Percentiles rank a stretch among this genome's conserved stretches.
These are phyloP conservation scores for Neomonachus schauinslandi DNA, from an alignment of 2,113 vertebrate genomes.

Conservation along the genomic window DNA sequence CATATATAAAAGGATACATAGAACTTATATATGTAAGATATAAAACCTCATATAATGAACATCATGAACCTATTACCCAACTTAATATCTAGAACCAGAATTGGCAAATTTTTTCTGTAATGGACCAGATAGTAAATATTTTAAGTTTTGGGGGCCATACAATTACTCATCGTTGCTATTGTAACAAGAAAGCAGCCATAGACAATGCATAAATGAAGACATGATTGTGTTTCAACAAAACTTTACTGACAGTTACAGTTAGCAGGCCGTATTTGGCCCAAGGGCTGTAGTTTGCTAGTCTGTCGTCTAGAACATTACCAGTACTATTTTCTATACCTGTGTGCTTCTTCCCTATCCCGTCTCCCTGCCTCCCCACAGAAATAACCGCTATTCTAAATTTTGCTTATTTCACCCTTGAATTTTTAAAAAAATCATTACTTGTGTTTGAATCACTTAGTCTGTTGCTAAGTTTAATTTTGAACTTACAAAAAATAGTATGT, in stretches of 20 bases:
- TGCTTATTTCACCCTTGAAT: neutral
- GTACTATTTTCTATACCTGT: neutral
- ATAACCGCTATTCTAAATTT: neutral
- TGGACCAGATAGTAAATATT: neutral
- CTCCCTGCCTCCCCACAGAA: neutral
- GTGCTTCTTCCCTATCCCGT: neutral
- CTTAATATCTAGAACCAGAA: neutral
- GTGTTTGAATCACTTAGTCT: neutral
- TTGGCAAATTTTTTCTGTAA: neutral
- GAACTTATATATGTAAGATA: neutral
- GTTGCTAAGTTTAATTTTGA: neutral
- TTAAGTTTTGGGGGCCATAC: neutral
- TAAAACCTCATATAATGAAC: neutral
- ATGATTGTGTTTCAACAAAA: neutral
- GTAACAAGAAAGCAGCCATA: neutral
- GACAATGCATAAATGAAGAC: neutral
- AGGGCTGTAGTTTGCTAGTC: neutral
- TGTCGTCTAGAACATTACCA: neutral
- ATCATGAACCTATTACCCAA: neutral
- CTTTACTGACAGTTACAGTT: neutral
- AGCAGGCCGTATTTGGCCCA: neutral
- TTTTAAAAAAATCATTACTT: neutral
- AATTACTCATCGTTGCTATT: neutral
- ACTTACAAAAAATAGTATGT: neutral
- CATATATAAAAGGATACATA: neutral